Evolutionary conservation across 1,140 invertebrate species (phyloP).

Genomic region (Drosophila bifasciata): DNA sequence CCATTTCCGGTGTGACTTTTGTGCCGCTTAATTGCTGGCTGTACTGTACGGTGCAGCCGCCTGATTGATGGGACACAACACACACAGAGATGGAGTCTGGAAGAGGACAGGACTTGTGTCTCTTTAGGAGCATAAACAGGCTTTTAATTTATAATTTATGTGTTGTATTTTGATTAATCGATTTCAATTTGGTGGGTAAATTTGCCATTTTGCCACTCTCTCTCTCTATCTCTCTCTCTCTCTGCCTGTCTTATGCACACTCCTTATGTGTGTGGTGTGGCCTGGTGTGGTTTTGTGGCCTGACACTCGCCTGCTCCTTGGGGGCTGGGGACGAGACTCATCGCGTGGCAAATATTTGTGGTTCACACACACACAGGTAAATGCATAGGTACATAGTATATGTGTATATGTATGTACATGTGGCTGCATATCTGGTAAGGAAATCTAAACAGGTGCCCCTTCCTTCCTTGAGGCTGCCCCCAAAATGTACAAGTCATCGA

Average conservation of each 20-base stretch:
- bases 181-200: conserved; percentile 66
- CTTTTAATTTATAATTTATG: conserved; percentile 81
- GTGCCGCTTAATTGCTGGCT: conserved; percentile 68
- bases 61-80: conserved; percentile 6
- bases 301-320: conserved; percentile 53
- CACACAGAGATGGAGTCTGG: no score
- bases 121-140: conserved; percentile 42
- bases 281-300: conserved; percentile 63
- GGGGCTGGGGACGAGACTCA: conserved; percentile 3
- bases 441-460: conserved; percentile 56
- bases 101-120: conserved; percentile 2
- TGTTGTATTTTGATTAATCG: conserved; percentile 74
- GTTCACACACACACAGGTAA: not conserved
- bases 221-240: conserved; percentile 11
- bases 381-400: conserved; percentile 13
- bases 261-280: no score
- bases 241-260: no score
- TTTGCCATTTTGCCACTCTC: conserved; percentile 1
- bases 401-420: no score
- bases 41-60: conserved; percentile 8
- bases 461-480: conserved; percentile 4
- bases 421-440: conserved; percentile 61
- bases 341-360: conserved; percentile 61
- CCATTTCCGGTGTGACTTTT: conserved; percentile 3
- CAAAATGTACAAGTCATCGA: conserved; percentile 81